A percentile compares a stretch with the other conserved stretches of the same genome.
Evolutionary conservation across 30 jellyfish, hydroid and myxozoan species (phyloP).

Genomic region (Turritopsis rubra): DNA sequence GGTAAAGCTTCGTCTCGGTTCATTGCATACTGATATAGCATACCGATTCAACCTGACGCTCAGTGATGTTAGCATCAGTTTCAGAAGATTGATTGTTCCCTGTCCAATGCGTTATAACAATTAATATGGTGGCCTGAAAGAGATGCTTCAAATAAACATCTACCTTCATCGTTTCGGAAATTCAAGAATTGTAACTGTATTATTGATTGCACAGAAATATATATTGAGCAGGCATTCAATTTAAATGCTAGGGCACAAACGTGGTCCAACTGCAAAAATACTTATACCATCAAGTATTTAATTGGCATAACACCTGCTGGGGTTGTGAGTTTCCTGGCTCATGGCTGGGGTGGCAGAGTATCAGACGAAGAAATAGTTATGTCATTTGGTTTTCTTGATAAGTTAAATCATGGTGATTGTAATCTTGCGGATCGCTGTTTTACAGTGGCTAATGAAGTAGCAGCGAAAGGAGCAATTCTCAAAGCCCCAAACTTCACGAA

Average conservation of each 20-base stretch:
- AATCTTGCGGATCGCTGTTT: constrained; percentile 33
- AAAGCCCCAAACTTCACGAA: constrained; percentile 3
- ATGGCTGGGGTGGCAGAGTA: constrained; percentile 53
- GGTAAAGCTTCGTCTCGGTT: background rate
- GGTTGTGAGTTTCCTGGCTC: constrained; percentile 31
- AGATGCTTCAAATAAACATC: background rate
- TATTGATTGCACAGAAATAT: constrained; percentile 10
- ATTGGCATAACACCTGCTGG: constrained; percentile 14
- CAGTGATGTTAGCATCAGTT: background rate
- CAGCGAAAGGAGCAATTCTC: constrained; percentile 5
- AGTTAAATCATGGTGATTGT: constrained; percentile 41
- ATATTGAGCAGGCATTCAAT: background rate
- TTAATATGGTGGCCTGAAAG: background rate
- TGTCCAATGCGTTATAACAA: background rate
- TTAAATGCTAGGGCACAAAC: constrained; percentile 3
- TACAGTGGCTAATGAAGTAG: background rate
- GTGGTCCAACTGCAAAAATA: constrained; percentile 1
- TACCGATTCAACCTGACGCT: background rate
- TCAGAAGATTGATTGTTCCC: background rate
- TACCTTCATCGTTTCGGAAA: background rate
- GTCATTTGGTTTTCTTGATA: constrained; percentile 39
- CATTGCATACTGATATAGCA: constrained; percentile 6
- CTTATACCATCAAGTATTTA: background rate
- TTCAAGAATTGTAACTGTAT: constrained; percentile 11
- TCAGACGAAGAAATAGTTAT: constrained; percentile 38